phyloP scores from a whole-genome alignment of 64 coral and sea anemone genomes.

The Pachyseris speciosa region DNA sequence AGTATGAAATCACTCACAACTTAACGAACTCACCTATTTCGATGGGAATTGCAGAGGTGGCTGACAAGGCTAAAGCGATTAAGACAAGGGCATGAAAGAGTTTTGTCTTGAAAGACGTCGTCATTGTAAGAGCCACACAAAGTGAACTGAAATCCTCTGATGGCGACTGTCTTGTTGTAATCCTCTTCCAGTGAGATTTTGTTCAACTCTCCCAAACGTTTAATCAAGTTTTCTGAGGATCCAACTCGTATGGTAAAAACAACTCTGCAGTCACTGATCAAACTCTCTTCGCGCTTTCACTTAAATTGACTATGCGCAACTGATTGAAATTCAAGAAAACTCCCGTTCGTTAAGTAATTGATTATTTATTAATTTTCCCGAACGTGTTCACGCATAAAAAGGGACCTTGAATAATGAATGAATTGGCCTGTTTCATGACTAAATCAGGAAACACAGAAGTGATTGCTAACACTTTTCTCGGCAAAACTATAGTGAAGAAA shows the following conservation, averaged over 20 bases:
- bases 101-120: neutral
- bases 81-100: neutral
- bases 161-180: no score
- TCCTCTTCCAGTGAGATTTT: neutral
- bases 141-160: neutral
- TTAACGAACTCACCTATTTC: slow-evolving; percentile 20
- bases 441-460: slow-evolving; percentile 1
- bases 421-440: neutral
- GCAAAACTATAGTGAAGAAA: neutral
- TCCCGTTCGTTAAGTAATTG: neutral
- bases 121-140: neutral
- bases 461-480: neutral
- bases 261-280: neutral
- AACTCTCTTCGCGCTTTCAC: neutral
- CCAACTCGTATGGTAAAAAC: neutral
- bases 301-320: neutral
- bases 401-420: slow-evolving; percentile 3
- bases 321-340: neutral
- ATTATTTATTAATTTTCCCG: neutral
- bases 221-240: neutral
- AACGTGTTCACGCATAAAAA: slow-evolving; percentile 1
- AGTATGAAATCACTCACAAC: neutral
- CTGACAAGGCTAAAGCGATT: neutral
- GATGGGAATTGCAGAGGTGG: neutral
- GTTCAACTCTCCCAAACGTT: no score